Base-by-base conservation (phyloP, 2,888 invertebrate species). In the Caenorhabditis wallacei region DNA sequence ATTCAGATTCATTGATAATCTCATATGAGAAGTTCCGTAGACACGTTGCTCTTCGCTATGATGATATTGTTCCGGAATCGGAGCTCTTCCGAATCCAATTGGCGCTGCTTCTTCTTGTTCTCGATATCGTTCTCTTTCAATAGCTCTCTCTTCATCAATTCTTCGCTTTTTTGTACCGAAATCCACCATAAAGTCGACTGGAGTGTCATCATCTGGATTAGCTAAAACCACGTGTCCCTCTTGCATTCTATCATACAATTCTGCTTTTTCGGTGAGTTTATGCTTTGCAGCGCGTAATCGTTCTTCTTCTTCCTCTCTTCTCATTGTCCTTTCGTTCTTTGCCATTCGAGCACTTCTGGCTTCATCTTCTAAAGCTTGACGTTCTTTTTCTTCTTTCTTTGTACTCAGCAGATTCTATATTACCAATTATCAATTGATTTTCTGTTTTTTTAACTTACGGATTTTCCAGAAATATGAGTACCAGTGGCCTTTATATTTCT, bases 1-100 rank as follows among this genome's bases (percentile, higher is more conserved):
- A n/a, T 88, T 90, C 22, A 87, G 87, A 54, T 88, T 79, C 13
- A 63, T 24, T 5, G 90, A 87, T 11, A 90, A 74, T 8, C 83
- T 69, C 57, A 89, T 84, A 35, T 90, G 90, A 1, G 90, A 90
- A 2, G 86, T 84, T 56, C 90, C 90, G 66, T 86, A 90, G 1
- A 89, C 87, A 0, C 90, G 84, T 54, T 88, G 88, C 46, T 88
- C 87, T 84, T 87, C 89, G 7, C 76, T 75, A 43, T 85, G 88
- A 78, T 88, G 85, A 61, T 88, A 90, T 20, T 86, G 88, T 30
- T 86, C 88, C 40, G 88, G 79, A 10, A 85, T 79, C 2, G 85
- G 82, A 35, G 54, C 79, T 30, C 82, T 69, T 40, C 68, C 69
- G n/a, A 80, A 72, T 30, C 70, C 74, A 35, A 66, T 43, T 16